phyloP scores from a whole-genome alignment of 2,888 invertebrate species.

The Spodoptera picta region DNA sequence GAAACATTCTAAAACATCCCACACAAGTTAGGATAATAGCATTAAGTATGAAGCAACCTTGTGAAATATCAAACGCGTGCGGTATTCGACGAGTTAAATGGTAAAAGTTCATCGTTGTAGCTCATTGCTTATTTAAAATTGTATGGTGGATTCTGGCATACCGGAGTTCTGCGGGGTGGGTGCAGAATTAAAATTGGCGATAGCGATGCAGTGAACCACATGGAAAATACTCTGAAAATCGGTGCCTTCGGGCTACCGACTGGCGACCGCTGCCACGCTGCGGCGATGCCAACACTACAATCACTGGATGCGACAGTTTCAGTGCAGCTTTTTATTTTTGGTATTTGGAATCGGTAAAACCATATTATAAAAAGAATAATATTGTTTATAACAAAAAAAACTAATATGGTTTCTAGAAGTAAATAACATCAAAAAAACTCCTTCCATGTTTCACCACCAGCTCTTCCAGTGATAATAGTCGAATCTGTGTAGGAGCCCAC shows the following conservation, averaged over 20 bases:
- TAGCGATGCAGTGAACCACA: constrained; percentile 44
- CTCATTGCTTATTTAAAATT: constrained; percentile 63
- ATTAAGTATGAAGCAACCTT: constrained; percentile 66
- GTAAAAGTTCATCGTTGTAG: constrained; percentile 68
- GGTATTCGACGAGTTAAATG: constrained; percentile 66
- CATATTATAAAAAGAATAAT: neutral
- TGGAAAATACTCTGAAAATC: constrained; percentile 59
- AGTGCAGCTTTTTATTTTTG: neutral
- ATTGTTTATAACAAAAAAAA: neutral
- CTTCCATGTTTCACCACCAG: neutral
- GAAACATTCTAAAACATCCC: constrained; percentile 58
- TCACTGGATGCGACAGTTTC: constrained; percentile 35
- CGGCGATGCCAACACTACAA: neutral
- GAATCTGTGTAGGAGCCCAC: constrained; percentile 32
- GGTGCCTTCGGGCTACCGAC: constrained; percentile 47
- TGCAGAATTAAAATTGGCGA: constrained; percentile 61
- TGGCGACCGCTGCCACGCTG: constrained; percentile 28
- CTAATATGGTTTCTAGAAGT: too few relatives aligned
- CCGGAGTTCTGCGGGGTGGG: constrained; percentile 37
- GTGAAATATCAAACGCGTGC: constrained; percentile 69
- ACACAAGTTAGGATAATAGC: constrained; percentile 57
- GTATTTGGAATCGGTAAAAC: too few relatives aligned
- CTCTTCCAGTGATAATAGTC: constrained; percentile 26
- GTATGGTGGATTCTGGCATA: constrained; percentile 55
- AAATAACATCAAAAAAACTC: too few relatives aligned